Base-by-base conservation (phyloP, 1,140 invertebrate genomes). In the Aplysia californica region DNA sequence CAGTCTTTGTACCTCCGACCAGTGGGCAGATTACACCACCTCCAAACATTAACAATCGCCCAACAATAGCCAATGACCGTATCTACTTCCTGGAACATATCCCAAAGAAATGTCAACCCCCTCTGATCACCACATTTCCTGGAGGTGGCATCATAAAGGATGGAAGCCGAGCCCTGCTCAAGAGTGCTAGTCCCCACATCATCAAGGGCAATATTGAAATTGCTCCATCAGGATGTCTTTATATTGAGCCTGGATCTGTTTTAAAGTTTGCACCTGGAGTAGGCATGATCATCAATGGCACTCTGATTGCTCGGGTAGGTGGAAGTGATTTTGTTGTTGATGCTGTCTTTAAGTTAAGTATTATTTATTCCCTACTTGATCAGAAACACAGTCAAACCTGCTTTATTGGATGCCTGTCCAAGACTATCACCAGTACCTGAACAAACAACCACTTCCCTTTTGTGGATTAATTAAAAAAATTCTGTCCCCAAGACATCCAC, bases 201-300 rank as follows among this genome's bases (percentile, higher is more conserved):
- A 83, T 86, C n/a, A 67, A 79, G 26, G 85, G 85, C 36, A 86
- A 86, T 71, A 82, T 87, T 20, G 82, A 86, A 68, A 81, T 87
- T 33, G 80, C 82, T 1, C 81, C 84, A 10, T 64, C n/a, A 0
- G 79, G 81, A 21, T 87, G 86, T 67, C 90, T 98, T 59, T 91
- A 94, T 33, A 93, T 99, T 56, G 94, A 96, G 84, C 92, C 96
- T 0, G 97, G 97, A 0, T 95, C 96, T 0, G 93, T 93, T 82
- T 90, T 99, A 18, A 91, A 93, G 66, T 97, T 98, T 90, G 93
- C 94, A 3, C 95, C 96, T 2, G 96, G 96, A 90, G 93, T 96
- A 82, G 97, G 96, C 68, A 94, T 98, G 80, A 97, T 95, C 39
- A 94, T 98, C 26, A 92, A 94, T 84, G 97, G 97, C 80, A 93